Conservation (phyloP, 2,113 vertebrate species). For the Antigone vipio region DNA sequence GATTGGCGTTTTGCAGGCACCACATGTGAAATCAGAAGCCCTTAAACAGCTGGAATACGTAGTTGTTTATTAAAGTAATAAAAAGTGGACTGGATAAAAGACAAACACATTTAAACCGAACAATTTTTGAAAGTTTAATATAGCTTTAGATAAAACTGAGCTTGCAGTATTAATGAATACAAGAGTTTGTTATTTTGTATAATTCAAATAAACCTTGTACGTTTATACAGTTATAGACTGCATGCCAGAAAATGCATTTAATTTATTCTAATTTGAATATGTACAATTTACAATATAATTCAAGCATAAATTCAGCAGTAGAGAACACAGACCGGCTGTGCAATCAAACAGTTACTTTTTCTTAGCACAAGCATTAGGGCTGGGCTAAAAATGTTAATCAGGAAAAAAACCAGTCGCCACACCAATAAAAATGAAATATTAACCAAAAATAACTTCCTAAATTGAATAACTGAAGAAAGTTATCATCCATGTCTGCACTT, state of each 20-base stretch:
- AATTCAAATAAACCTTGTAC: slow-evolving; percentile 43
- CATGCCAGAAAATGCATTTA: slow-evolving; percentile 65
- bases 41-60: not conserved
- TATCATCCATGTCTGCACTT: not conserved
- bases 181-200: slow-evolving; percentile 44
- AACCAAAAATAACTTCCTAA: not conserved
- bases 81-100: not conserved
- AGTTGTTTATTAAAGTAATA: not conserved
- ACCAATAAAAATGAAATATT: not conserved
- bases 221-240: slow-evolving; percentile 67
- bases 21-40: not conserved
- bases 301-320: slow-evolving; percentile 62
- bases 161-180: slow-evolving; percentile 63
- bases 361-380: not conserved
- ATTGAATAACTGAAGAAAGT: not conserved
- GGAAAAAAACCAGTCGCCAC: not conserved
- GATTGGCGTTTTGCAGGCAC: not conserved
- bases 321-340: slow-evolving; percentile 69
- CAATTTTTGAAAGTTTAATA: slow-evolving; percentile 69
- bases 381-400: not conserved
- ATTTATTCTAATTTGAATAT: slow-evolving; percentile 34
- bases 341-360: not conserved
- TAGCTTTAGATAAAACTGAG: slow-evolving; percentile 65
- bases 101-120: slow-evolving; percentile 43
- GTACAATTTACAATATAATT: slow-evolving; percentile 66